Base-by-base conservation (phyloP, 2,113 vertebrate genomes). In the Colinus virginianus region DNA sequence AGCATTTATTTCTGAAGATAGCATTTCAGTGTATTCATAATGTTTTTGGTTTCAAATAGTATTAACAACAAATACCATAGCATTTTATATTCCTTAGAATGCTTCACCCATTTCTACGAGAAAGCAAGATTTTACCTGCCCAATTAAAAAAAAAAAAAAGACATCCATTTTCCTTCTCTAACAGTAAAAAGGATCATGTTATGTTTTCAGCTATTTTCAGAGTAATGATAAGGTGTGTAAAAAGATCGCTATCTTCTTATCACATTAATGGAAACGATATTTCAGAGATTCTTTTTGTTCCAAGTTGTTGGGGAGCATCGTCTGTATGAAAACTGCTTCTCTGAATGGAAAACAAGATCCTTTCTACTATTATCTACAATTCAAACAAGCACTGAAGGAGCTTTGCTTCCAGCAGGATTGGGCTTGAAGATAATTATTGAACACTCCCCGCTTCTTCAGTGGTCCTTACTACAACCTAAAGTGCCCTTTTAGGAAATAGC, bases 1-100 rank as follows among this genome's bases (percentile, higher is more conserved):
- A 61, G 87, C 87, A 90, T 94, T 91, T 94, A 92, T 87, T 83
- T 72, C 68, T 45, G 45, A 76, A 71, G 79, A 46, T 10, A 63
- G 5, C 23, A 64, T n/a, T 92, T 88, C 23, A 92, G 46, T 53
- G 11, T 38, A 61, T 43, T 34, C 19, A 53, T 84, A 18, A 23
- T 1, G 0, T 25, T 72, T 89, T 69, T 80, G 17, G 28, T 77
- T 91, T 86, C 70, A 85, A 72, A 77, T 23, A 86, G 10, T 64
- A 51, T 15, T 45, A 87, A 87, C 30, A 90, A 84, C 67, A 89
- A 83, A 83, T 46, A 89, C 15, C 70, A 82, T 32, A 91, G 11
- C 20, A 7, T 56, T 63, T 87, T 69, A 32, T 81, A 63, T 69
- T 90, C 45, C 46, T 81, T 74, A 62, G 21, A 80, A 94, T 40